Evolutionary conservation across 2,888 invertebrate genomes (phyloP), one percentile per base, ranked within the genome.

Genomic region (Tanytarsus gracilentus): DNA sequence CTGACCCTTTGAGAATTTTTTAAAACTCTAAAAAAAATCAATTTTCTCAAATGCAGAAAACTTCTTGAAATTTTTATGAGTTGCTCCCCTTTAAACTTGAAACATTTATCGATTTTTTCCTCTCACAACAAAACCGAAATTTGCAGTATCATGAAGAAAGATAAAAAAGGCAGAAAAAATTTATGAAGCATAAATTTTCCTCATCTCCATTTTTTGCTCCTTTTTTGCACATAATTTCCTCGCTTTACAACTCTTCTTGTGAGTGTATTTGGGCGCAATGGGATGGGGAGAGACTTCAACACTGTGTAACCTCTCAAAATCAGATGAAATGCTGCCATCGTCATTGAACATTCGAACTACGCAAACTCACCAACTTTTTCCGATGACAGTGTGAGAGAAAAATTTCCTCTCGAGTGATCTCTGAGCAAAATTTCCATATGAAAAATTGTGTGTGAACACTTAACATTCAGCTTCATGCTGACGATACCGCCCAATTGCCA

Each of bases 151-250:
- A 7, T 8, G 18, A 30, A 16, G 30, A 21, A 14, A 16, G 8
- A 9, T 1, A 29, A 30, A 30, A 51, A 18, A 51, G 21, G 18
- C 29, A 21, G 16, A 36, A 53, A 30, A 9, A 53, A 21, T 53
- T 33, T 53, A 53, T 36, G n/a, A 36, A 53, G 53, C 36, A 53
- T 36, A 53, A 53, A 36, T 39, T 53, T 53, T 40, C 40, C 53
- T 33, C 30, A 36, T 7, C 52, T 21, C 14, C 36, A 36, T 36
- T 16, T 36, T 36, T 36, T 36, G 14, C n/a, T 33, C 44, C 49
- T 55, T 55, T 55, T 55, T 55, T 55, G 53, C 55, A 55, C 55
- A 55, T 55, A 55, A 55, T 55, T 55, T 39, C 40, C 18, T 26
- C 33, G n/a, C 40, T 55, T 55, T 40, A 55, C 55, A 39, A 55